These are phyloP conservation scores for Synergus gifuensis DNA, from an alignment of 2,888 invertebrate species.

Conservation along the genomic window DNA sequence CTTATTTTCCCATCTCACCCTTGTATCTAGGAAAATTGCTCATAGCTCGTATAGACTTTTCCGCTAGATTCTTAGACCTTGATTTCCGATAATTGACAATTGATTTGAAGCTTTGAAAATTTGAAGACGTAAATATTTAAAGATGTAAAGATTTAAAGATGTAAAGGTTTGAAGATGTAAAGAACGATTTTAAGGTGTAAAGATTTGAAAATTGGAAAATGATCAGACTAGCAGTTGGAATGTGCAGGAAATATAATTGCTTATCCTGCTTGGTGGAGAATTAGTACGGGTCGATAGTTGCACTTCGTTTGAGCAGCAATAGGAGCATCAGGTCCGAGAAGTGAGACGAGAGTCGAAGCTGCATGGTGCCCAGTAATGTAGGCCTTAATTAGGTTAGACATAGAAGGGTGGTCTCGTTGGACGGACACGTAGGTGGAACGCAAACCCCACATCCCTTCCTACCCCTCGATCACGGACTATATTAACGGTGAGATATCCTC, in stretches of 20 bases:
- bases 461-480: not conserved
- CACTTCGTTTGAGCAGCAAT: not conserved
- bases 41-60: slow-evolving; percentile 11
- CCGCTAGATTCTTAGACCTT: not conserved
- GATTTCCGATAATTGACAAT: not conserved
- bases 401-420: slow-evolving; percentile 34
- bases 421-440: slow-evolving; percentile 19
- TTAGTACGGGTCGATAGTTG: slow-evolving; percentile 11
- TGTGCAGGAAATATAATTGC: not conserved
- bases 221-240: not conserved
- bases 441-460: slow-evolving; percentile 2
- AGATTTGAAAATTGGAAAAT: not conserved
- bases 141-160: no score
- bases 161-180: no score
- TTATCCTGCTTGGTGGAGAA: not conserved
- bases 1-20: not conserved
- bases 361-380: slow-evolving; percentile 35
- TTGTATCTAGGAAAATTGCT: not conserved
- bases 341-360: slow-evolving; percentile 27
- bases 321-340: slow-evolving; percentile 7
- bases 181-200: no score
- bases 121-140: no score
- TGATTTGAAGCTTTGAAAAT: no score
- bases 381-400: slow-evolving; percentile 30
- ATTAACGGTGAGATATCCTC: slow-evolving; percentile 31